Conservation (phyloP, 2,797 vertebrate species). For the Xenopus petersii region DNA sequence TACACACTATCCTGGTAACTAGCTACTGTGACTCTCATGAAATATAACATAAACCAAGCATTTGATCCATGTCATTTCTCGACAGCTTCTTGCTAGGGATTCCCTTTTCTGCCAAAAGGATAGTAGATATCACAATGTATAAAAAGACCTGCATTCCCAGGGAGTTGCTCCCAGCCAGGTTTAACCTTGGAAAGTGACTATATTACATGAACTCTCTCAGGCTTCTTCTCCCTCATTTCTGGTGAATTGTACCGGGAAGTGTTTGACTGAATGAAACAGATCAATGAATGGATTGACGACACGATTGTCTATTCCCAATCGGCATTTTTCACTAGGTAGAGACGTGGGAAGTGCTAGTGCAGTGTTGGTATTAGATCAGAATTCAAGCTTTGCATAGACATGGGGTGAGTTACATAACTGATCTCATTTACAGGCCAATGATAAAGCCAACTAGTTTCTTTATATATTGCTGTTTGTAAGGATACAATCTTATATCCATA, state of each 20-base stretch:
- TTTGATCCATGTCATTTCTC: too few species aligned
- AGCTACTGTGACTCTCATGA: too few species aligned
- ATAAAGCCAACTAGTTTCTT: too few species aligned
- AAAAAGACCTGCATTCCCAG: not conserved
- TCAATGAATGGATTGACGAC: slow-evolving; percentile 24
- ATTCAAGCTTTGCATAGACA: too few species aligned
- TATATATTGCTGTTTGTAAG: too few species aligned
- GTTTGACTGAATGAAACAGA: slow-evolving; percentile 34
- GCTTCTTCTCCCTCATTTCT: not conserved
- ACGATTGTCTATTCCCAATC: slow-evolving; percentile 13
- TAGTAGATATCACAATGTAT: not conserved
- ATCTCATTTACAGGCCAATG: too few species aligned
- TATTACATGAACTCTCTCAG: slow-evolving; percentile 29
- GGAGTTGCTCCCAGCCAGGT: not conserved
- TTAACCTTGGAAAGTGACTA: slow-evolving; percentile 18
- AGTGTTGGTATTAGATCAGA: slow-evolving; percentile 4
- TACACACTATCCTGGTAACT: too few species aligned
- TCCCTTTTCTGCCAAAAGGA: too few species aligned
- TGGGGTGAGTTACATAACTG: too few species aligned
- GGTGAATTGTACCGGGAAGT: slow-evolving; percentile 6
- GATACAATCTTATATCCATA: too few species aligned
- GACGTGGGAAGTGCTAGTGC: slow-evolving; percentile 8
- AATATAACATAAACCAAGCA: too few species aligned
- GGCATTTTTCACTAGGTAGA: slow-evolving; percentile 15
- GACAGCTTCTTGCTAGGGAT: too few species aligned